Evolutionary conservation across 1,140 invertebrate genomes (phyloP).

Genomic region (Dendrolimus kikuchii): DNA sequence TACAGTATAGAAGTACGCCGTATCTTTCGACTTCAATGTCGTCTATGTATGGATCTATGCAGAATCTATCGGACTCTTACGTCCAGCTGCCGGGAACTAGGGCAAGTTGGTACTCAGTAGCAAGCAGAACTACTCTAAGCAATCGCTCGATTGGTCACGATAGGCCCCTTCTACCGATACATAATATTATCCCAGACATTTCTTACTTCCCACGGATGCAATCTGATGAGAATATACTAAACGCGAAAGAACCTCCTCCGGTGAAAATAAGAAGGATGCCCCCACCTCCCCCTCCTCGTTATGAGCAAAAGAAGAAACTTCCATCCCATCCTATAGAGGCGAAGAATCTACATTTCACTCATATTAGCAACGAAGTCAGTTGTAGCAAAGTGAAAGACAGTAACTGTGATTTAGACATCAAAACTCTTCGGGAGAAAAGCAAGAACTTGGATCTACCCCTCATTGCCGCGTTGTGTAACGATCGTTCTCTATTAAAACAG

Average conservation of each 20-base stretch:
- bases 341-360: slow-evolving; percentile 29
- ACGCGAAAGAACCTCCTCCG: slow-evolving; percentile 74
- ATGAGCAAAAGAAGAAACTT: slow-evolving; percentile 71
- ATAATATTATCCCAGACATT: slow-evolving; percentile 58
- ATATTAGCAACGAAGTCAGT: slow-evolving; percentile 30
- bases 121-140: slow-evolving; percentile 70
- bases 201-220: slow-evolving; percentile 78
- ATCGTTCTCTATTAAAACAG: slow-evolving; percentile 87
- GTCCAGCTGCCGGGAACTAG: slow-evolving; percentile 75
- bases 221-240: slow-evolving; percentile 86
- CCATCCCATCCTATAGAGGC: slow-evolving; percentile 43
- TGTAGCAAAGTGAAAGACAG: slow-evolving; percentile 43
- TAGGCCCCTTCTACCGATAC: slow-evolving; percentile 71
- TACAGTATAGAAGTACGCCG: slow-evolving; percentile 86
- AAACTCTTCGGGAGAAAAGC: slow-evolving; percentile 87
- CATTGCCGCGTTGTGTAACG: slow-evolving; percentile 92
- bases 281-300: slow-evolving; percentile 82
- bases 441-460: slow-evolving; percentile 89
- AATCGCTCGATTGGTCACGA: slow-evolving; percentile 73
- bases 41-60: slow-evolving; percentile 81
- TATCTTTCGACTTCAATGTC: slow-evolving; percentile 79
- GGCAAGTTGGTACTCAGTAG: slow-evolving; percentile 73
- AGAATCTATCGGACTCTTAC: slow-evolving; percentile 82
- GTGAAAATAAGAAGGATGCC: slow-evolving; percentile 77
- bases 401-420: slow-evolving; percentile 80